These are phyloP conservation scores for Mormoops blainvillei DNA, from an alignment of 2,113 vertebrate species.

Conservation along the genomic window DNA sequence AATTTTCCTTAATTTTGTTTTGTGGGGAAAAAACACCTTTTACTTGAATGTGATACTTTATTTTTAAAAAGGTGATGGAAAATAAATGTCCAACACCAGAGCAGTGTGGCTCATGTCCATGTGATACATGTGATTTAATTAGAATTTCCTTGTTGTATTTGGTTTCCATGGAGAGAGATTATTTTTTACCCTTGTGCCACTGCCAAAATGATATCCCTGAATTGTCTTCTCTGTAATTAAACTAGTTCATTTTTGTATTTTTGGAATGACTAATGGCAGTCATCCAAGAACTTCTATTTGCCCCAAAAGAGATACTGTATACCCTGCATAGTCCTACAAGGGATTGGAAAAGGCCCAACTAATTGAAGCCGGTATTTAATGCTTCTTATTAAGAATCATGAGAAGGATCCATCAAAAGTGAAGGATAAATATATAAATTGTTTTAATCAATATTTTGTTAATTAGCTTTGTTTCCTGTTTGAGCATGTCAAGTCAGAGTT, in stretches of 20 bases:
- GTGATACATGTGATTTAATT: constrained; percentile 42
- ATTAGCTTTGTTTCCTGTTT: neutral
- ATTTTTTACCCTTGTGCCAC: constrained; percentile 60
- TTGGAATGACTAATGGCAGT: constrained; percentile 55
- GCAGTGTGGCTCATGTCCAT: constrained; percentile 2
- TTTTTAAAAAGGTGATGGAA: constrained; percentile 40
- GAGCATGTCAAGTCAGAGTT: neutral
- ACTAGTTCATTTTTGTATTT: constrained; percentile 62
- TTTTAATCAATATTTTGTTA: constrained; percentile 13
- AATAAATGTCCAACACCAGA: constrained; percentile 36
- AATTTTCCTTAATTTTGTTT: constrained; percentile 43
- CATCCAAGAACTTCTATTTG: constrained; percentile 24
- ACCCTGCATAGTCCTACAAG: constrained; percentile 59
- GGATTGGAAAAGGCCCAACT: constrained; percentile 24
- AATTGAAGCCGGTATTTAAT: neutral
- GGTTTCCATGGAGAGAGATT: constrained; percentile 69
- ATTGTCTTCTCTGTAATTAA: constrained; percentile 73
- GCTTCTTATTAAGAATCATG: neutral
- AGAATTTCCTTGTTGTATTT: constrained; percentile 67
- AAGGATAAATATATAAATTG: neutral
- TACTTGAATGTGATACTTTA: constrained; percentile 32
- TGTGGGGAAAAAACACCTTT: neutral
- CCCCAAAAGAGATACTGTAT: constrained; percentile 56
- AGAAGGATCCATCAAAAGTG: neutral
- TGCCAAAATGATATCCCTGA: constrained; percentile 61